phyloP scores from a whole-genome alignment of 2,888 invertebrate species.

The Ypsolopha scabrella region DNA sequence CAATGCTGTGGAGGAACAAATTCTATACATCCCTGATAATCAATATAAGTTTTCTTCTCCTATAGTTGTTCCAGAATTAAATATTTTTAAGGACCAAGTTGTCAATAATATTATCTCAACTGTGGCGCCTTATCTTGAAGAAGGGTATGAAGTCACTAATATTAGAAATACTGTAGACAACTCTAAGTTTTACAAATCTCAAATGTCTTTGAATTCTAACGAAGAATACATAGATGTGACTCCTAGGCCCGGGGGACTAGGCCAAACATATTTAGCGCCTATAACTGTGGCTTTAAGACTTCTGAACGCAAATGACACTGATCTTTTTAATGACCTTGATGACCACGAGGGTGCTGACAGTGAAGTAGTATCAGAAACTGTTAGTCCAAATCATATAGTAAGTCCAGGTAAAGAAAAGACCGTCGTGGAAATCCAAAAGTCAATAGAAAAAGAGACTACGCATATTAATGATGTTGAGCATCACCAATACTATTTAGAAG shows the following conservation, averaged over 20 bases:
- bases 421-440: slow-evolving; percentile 75
- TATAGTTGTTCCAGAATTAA: slow-evolving; percentile 56
- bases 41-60: slow-evolving; percentile 50
- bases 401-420: slow-evolving; percentile 56
- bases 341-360: slow-evolving; percentile 52
- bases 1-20: slow-evolving; percentile 20
- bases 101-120: slow-evolving; percentile 54
- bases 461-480: slow-evolving; percentile 60
- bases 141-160: slow-evolving; percentile 56
- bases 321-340: slow-evolving; percentile 41
- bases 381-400: slow-evolving; percentile 10
- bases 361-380: slow-evolving; percentile 43
- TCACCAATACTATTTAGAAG: slow-evolving; percentile 47
- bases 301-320: slow-evolving; percentile 52
- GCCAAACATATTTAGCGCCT: slow-evolving; percentile 69
- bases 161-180: slow-evolving; percentile 34
- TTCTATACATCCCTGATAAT: slow-evolving; percentile 25
- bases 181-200: slow-evolving; percentile 17
- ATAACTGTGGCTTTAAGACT: slow-evolving; percentile 71
- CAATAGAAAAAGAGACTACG: slow-evolving; percentile 67
- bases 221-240: slow-evolving; percentile 55
- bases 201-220: slow-evolving; percentile 12
- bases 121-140: slow-evolving; percentile 49
- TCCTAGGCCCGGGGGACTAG: slow-evolving; percentile 64
- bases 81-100: slow-evolving; percentile 39